phyloP scores from a whole-genome alignment of 2,113 vertebrate species.

The Rhagologus leucostigma region DNA sequence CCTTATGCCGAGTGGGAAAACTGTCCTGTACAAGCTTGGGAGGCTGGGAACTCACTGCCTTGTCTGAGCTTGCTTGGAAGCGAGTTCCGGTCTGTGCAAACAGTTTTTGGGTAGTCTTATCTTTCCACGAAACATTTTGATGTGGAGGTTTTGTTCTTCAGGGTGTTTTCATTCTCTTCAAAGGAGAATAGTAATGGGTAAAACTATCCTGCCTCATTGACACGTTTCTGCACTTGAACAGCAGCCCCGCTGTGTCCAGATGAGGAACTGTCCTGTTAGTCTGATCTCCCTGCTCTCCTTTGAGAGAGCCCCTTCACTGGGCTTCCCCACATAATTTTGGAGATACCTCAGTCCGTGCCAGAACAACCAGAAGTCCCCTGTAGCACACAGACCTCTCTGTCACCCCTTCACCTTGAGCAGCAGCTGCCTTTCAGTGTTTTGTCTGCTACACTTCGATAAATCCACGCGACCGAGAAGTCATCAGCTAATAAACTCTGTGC shows the following conservation, averaged over 20 bases:
- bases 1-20: background rate
- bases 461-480: background rate
- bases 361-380: background rate
- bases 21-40: accelerated
- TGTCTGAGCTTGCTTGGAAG: background rate
- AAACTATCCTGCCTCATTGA: background rate
- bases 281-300: background rate
- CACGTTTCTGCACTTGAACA: background rate
- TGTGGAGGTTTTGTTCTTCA: background rate
- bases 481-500: background rate
- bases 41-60: background rate
- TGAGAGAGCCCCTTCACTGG: background rate
- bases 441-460: background rate
- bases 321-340: background rate
- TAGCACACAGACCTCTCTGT: background rate
- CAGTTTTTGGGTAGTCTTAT: background rate
- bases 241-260: background rate
- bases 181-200: background rate
- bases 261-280: background rate
- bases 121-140: background rate
- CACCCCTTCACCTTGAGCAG: background rate
- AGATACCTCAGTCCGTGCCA: background rate
- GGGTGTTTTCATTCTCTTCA: background rate
- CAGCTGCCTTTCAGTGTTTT: background rate
- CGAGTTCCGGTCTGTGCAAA: accelerated